These are phyloP conservation scores for Daubentonia madagascariensis DNA, from an alignment of 2,113 vertebrate species.

Conservation along the genomic window DNA sequence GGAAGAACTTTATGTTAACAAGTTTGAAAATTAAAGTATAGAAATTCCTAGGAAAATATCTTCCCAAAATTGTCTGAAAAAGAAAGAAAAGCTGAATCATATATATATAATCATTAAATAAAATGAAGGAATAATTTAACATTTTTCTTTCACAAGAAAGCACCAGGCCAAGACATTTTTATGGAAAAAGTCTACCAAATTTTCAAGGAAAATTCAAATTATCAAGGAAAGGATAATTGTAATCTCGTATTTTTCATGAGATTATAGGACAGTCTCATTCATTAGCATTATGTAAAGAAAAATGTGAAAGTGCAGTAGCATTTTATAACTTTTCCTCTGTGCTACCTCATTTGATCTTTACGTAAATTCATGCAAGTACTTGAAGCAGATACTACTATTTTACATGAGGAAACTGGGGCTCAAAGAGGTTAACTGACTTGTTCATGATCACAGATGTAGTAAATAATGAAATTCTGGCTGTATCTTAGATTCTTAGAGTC, in stretches of 20 bases:
- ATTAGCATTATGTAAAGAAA: background rate
- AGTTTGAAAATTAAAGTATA: conserved; percentile 12
- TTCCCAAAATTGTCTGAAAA: conserved; percentile 14
- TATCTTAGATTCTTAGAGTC: background rate
- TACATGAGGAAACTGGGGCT: background rate
- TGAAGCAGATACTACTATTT: background rate
- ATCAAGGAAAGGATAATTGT: conserved; percentile 37
- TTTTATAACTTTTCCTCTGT: conserved; percentile 30
- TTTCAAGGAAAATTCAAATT: background rate
- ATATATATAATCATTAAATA: conserved; percentile 36
- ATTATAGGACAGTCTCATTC: background rate
- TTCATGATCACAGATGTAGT: background rate
- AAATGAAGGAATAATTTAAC: background rate
- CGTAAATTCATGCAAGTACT: background rate
- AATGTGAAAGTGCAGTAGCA: background rate
- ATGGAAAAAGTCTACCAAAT: background rate
- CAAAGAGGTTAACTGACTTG: background rate
- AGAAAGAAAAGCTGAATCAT: conserved; percentile 16
- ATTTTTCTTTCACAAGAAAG: conserved; percentile 48
- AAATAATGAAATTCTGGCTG: background rate
- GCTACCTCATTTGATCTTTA: background rate
- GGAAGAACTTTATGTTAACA: background rate
- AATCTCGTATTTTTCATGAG: background rate
- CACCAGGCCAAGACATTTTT: background rate
- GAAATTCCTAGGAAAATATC: background rate